Conservation (phyloP, 2,797 vertebrate genomes). For the Centropyge bicolor region DNA sequence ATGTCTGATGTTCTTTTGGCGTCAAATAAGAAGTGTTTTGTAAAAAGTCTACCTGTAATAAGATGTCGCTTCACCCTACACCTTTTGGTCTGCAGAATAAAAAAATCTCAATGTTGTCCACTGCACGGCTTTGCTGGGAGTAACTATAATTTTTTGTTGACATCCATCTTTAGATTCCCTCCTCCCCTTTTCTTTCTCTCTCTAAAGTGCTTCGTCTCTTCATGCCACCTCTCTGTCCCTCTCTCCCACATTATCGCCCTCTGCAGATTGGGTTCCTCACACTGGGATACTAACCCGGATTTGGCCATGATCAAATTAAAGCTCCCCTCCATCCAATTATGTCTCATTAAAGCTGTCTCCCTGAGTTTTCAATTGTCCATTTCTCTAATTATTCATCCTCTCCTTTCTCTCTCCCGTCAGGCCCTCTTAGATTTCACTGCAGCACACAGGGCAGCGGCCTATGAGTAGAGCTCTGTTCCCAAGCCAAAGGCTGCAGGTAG, state of each 20-base stretch:
- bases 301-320: slow-evolving; percentile 63
- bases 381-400: slow-evolving; percentile 35
- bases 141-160: not conserved
- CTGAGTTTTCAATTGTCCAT: slow-evolving; percentile 30
- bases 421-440: slow-evolving; percentile 46
- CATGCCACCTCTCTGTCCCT: not conserved
- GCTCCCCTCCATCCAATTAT: slow-evolving; percentile 60
- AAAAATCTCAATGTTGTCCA: not conserved
- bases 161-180: not conserved
- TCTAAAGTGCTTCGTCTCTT: not conserved
- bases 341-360: slow-evolving; percentile 62
- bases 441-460: slow-evolving; percentile 23
- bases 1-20: not conserved
- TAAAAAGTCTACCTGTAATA: too few relatives aligned
- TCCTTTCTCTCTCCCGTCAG: slow-evolving; percentile 10
- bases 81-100: not conserved
- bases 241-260: slow-evolving; percentile 13
- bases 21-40: too few relatives aligned
- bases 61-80: not conserved
- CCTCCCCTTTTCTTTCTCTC: not conserved
- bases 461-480: slow-evolving; percentile 55
- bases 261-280: slow-evolving; percentile 35
- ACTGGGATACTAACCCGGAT: slow-evolving; percentile 51
- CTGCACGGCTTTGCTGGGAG: not conserved
- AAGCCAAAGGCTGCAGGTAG: slow-evolving; percentile 55